Evolutionary conservation across 2,888 invertebrate genomes (phyloP), one percentile per base, ranked within the genome.

Genomic region (Scrobipalpa costella): DNA sequence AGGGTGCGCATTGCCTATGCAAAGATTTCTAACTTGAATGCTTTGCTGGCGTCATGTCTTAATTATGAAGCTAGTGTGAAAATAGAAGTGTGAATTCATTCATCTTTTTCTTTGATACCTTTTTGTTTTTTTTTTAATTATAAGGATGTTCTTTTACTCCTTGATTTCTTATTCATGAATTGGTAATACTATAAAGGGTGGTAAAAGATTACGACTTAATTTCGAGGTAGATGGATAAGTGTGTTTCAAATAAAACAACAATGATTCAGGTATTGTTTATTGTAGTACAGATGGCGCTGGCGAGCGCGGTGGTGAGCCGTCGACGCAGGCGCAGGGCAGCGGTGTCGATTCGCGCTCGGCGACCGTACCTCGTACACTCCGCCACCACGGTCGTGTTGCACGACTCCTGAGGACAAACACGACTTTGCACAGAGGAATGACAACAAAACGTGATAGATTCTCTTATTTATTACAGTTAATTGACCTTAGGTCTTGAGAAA

Each of bases 301-400:
- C 75, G 40, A 91, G 77, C 7, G 85, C 85, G 59, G 71, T 73
- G 66, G 77, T 76, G 66, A 91, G 80, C 2, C 68, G 73, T 9
- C 69, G 71, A 34, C 80, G 75, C 66, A 92, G 77, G 61, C 85
- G 84, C 68, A 85, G 73, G 57, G 91, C 89, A 0, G 85, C 69
- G 65, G 77, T 79, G 77, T 92, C 92, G 67, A 84, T 61, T 63
- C 84, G 84, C 63, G 84, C 83, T 64, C 81, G 79, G 60, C 73
- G 73, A 8, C 80, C 76, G 74, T 92, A 92, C 70, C 73, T 72
- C 62, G 77, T 80, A 71, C 92, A 92, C 67, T 92, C 90, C 40
- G 73, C 75, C 68, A 91, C 81, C 76, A 92, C 75, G 47, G 88
- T 90, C 68, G 83, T 77, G 78, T 92, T 90, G 84, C 92, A 92